Conservation (phyloP, 2,888 invertebrate species). For the Capitulum mitella region DNA sequence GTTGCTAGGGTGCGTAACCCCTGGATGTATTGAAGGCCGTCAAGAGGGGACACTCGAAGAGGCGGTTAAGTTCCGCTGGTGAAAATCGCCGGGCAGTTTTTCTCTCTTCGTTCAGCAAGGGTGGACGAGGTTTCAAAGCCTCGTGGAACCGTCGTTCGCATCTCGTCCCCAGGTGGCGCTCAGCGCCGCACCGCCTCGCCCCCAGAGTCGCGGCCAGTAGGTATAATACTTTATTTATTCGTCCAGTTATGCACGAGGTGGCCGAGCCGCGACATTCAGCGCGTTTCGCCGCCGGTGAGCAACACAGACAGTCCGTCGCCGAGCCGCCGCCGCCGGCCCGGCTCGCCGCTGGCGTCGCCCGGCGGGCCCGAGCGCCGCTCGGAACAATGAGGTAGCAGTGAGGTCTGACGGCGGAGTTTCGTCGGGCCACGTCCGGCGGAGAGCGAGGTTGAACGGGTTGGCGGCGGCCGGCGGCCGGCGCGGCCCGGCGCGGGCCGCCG, state of each 20-base stretch:
- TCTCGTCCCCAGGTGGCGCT: no score
- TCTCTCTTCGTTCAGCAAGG: no score
- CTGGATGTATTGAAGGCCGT: no score
- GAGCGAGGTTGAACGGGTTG: background rate
- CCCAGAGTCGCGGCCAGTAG: no score
- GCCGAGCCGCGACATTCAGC: background rate
- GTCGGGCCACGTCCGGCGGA: background rate
- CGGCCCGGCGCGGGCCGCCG: background rate
- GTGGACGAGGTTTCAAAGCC: no score
- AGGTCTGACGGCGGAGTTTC: background rate
- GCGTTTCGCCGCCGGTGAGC: background rate
- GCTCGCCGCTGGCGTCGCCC: background rate
- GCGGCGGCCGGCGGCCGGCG: background rate
- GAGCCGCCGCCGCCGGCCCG: background rate
- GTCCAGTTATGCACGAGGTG: background rate
- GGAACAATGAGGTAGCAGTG: slow-evolving; percentile 12
- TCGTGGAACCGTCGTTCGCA: no score
- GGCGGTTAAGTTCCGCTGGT: no score
- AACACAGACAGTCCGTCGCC: background rate
- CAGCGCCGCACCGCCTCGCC: no score
- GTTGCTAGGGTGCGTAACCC: no score
- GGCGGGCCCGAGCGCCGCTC: background rate
- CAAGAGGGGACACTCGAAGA: no score
- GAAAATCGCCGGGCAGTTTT: no score
- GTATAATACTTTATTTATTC: background rate